Evolutionary conservation across 2,888 invertebrate genomes (phyloP).

Genomic region (Nesidiocoris tenuis): DNA sequence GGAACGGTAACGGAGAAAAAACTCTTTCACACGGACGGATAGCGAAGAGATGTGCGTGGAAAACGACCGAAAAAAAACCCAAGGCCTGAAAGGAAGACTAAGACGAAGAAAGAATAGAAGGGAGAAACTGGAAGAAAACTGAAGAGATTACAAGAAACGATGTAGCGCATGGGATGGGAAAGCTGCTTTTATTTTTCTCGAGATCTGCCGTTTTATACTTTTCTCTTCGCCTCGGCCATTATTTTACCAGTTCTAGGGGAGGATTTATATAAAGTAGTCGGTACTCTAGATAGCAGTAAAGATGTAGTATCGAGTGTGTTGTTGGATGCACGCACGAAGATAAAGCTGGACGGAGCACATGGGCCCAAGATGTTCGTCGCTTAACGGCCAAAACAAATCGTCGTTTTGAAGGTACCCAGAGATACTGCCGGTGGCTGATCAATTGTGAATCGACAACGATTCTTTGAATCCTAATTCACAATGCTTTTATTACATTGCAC

Average conservation of each 20-base stretch:
- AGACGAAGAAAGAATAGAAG: background rate
- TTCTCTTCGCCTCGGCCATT: background rate
- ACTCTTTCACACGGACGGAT: background rate
- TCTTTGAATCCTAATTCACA: too few relatives aligned
- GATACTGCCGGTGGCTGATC: too few relatives aligned
- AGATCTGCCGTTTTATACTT: background rate
- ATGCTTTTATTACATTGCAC: too few relatives aligned
- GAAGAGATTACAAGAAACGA: background rate
- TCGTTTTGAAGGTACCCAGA: too few relatives aligned
- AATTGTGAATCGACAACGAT: too few relatives aligned
- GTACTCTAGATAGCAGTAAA: background rate
- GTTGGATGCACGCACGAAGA: background rate
- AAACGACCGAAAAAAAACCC: background rate
- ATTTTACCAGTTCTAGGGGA: background rate
- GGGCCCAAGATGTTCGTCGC: too few relatives aligned
- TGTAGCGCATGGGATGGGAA: background rate
- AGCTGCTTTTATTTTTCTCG: background rate
- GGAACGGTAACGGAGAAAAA: background rate
- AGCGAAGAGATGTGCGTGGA: background rate
- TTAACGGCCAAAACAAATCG: too few relatives aligned
- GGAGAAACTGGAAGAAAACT: background rate
- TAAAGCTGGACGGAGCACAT: too few relatives aligned
- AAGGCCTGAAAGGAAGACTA: background rate
- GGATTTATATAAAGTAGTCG: background rate
- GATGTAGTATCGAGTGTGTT: background rate